Percentiles rank a stretch among this genome's conserved stretches.
Conservation (phyloP, 2,888 invertebrate genomes). For the Plagiodera versicolora region DNA sequence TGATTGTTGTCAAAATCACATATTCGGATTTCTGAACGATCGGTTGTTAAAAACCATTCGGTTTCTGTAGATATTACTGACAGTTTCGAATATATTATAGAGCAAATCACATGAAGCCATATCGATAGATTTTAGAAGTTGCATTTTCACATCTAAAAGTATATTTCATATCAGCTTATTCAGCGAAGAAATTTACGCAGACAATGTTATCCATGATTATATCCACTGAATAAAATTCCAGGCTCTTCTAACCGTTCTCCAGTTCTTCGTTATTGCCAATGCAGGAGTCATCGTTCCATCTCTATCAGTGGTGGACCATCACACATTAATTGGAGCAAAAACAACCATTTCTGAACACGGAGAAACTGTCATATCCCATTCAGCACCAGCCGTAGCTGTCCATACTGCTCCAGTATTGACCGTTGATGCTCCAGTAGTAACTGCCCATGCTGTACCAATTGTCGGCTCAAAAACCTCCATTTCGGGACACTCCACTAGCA, state of each 20-base stretch:
- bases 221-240: slow-evolving; percentile 9
- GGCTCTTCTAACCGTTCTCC: slow-evolving; percentile 20
- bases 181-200: too few species aligned
- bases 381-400: background rate
- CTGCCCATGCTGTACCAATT: slow-evolving; percentile 3
- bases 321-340: slow-evolving; percentile 6
- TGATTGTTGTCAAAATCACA: too few species aligned
- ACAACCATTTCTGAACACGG: slow-evolving; percentile 6
- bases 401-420: slow-evolving; percentile 1
- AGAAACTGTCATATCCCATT: slow-evolving; percentile 6
- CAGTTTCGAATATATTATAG: too few species aligned
- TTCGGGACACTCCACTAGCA: slow-evolving; percentile 4
- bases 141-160: too few species aligned
- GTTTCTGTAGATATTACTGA: background rate
- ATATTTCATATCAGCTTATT: too few species aligned
- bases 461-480: slow-evolving; percentile 1
- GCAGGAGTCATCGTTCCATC: slow-evolving; percentile 27
- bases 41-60: too few species aligned
- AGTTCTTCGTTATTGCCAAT: slow-evolving; percentile 21
- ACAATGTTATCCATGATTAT: too few species aligned
- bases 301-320: slow-evolving; percentile 20
- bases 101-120: too few species aligned
- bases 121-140: too few species aligned
- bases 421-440: slow-evolving; percentile 1
- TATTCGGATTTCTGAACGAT: too few species aligned